Conservation (phyloP, 1,140 invertebrate species). For the Diabrotica undecimpunctata region DNA sequence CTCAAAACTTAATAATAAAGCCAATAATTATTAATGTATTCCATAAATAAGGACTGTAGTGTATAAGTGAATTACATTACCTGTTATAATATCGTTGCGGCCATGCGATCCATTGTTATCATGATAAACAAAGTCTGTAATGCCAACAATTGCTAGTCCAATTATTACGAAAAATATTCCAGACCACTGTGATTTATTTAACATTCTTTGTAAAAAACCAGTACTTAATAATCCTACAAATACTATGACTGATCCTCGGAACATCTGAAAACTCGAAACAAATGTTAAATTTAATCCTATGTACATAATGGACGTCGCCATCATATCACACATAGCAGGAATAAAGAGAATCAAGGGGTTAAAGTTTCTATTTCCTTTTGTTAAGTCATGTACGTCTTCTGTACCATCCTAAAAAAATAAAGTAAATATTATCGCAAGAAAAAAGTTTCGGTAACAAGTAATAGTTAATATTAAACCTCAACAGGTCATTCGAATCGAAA, state of each 20-base stretch:
- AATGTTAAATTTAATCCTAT: conserved; percentile 89
- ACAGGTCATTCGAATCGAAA: no score
- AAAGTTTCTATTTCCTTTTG: conserved; percentile 66
- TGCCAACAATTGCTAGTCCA: conserved; percentile 79
- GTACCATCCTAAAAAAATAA: conserved; percentile 51
- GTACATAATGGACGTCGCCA: conserved; percentile 83
- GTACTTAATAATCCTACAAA: conserved; percentile 90
- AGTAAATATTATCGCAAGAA: no score
- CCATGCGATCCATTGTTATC: conserved; percentile 49
- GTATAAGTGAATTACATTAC: background rate
- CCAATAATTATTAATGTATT: no score
- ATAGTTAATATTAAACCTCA: no score
- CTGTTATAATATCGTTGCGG: conserved; percentile 78
- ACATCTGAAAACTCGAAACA: conserved; percentile 95
- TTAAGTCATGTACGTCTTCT: conserved; percentile 56
- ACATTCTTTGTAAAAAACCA: conserved; percentile 73
- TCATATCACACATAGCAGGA: conserved; percentile 82
- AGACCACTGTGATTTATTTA: conserved; percentile 72
- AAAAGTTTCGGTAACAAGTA: no score
- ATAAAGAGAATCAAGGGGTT: conserved; percentile 80
- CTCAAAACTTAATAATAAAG: no score
- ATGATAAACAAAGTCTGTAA: conserved; percentile 67
- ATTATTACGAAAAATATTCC: conserved; percentile 78
- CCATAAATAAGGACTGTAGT: background rate
- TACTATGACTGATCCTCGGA: conserved; percentile 82